Base-by-base conservation (phyloP, 2,888 invertebrate species). In the Limnephilus lunatus region DNA sequence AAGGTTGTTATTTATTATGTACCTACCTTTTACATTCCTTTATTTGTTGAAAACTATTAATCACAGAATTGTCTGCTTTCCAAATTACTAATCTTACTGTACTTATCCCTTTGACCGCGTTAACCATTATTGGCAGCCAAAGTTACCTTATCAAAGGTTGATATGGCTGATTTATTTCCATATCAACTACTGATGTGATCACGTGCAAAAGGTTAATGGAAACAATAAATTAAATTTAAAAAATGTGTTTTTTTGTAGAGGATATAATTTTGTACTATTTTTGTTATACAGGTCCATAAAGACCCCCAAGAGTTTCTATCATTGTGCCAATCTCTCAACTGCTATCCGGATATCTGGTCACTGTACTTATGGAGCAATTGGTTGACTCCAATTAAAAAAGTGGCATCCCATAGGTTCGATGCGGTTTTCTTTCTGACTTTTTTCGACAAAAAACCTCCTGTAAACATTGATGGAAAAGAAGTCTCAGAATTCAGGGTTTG, bases 341-440 rank as follows among this genome's bases (percentile, higher is more conserved):
- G 98, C 93, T 97, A 97, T 94, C 98, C 98, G 0, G 98, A 98
- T 95, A 95, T 99, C 90, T 98, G 97, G 97, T 96, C 97, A 0
- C 95, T 98, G 44, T 96, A 97, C 94, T 98, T 98, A 94, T 98
- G 98, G 98, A 97, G 97, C 91, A 97, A 97, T 94, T 99, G 98
- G 98, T 95, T 98, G 30, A 97, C 98, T 0, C 98, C 98, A 0
- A 94, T 95, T 68, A 68, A 68, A 0, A 90, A 94, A 25, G 94
- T 95, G 35, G 95, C 95, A 0, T 96, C 95, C 93, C 87, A 53
- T 25, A 95, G 98, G 94, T 98, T 97, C 95, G 96, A 98, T 94
- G 97, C 98, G 0, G 97, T 97, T 4, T 98, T 98, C 95, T 98
- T 97, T 94, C 94, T 98, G 19, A 95, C 97, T 25, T 96, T 96